phyloP scores from a whole-genome alignment of 2,888 invertebrate genomes.

The Dryococelus australis region DNA sequence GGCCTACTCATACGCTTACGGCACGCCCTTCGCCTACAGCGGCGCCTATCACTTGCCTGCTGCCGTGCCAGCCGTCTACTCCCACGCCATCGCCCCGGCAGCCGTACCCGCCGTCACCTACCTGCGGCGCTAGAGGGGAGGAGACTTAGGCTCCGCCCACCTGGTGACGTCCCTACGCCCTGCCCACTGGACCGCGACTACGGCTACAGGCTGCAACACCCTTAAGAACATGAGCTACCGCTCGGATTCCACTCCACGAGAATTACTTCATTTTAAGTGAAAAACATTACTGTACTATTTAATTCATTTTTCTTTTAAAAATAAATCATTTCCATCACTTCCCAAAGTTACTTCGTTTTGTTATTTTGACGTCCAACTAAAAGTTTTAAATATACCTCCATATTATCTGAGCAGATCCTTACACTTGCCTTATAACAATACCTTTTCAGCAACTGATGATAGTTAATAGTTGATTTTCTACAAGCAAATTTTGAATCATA shows the following conservation, averaged over 20 bases:
- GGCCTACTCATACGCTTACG: conserved; percentile 32
- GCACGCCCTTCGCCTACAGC: conserved; percentile 23
- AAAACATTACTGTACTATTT: neutral
- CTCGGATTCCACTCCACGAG: neutral
- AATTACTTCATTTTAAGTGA: neutral
- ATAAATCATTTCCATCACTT: neutral
- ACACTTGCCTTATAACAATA: too few species aligned
- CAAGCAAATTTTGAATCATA: too few species aligned
- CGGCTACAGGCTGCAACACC: too few species aligned
- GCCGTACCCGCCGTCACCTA: neutral
- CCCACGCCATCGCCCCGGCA: neutral
- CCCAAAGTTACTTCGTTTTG: too few species aligned
- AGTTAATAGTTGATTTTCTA: too few species aligned
- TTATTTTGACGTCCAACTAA: too few species aligned
- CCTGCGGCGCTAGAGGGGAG: neutral
- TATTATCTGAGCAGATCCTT: too few species aligned
- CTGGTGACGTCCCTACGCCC: neutral
- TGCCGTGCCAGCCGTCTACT: neutral
- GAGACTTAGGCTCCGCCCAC: too few species aligned
- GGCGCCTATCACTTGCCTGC: conserved; percentile 24
- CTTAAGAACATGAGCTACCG: too few species aligned
- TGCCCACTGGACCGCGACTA: neutral
- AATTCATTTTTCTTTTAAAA: neutral
- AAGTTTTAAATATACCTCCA: too few species aligned
- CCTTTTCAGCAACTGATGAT: too few species aligned